Evolutionary conservation across 2,888 invertebrate genomes (phyloP).

Genomic region (Aporophyla nigra): DNA sequence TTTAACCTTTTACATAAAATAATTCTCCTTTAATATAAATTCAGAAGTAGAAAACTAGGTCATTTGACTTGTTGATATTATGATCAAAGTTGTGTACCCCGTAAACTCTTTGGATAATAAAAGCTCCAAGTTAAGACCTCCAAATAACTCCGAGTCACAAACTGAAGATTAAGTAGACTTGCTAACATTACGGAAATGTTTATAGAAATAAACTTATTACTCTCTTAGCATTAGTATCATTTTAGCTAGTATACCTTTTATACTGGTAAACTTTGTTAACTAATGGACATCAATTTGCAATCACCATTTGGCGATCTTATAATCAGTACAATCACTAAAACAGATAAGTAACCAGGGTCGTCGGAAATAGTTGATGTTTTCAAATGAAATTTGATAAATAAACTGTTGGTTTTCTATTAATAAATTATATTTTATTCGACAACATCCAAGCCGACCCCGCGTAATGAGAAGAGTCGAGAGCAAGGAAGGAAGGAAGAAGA

Average conservation of each 20-base stretch:
- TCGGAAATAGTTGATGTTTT: too few relatives aligned
- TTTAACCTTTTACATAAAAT: slow-evolving; percentile 11
- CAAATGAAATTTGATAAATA: too few relatives aligned
- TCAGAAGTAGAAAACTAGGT: slow-evolving; percentile 54
- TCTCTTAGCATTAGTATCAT: neutral
- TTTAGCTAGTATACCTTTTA: neutral
- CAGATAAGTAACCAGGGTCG: too few relatives aligned
- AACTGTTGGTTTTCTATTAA: too few relatives aligned
- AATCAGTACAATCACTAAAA: too few relatives aligned
- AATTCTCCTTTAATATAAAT: slow-evolving; percentile 30
- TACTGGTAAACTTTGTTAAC: neutral
- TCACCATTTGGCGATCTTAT: neutral
- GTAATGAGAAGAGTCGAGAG: too few relatives aligned
- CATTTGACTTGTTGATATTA: slow-evolving; percentile 65
- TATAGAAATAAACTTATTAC: slow-evolving; percentile 41
- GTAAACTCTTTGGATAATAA: slow-evolving; percentile 63
- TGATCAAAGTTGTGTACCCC: slow-evolving; percentile 60
- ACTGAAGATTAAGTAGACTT: slow-evolving; percentile 59
- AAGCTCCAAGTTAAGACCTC: slow-evolving; percentile 57
- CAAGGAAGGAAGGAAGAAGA: too few relatives aligned
- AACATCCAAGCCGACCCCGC: too few relatives aligned
- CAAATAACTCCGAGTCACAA: slow-evolving; percentile 65
- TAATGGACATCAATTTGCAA: slow-evolving; percentile 1
- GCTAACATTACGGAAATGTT: slow-evolving; percentile 60
- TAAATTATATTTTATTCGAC: too few relatives aligned